phyloP scores from a whole-genome alignment of 2,113 vertebrate genomes.

The Patagioenas fasciata region DNA sequence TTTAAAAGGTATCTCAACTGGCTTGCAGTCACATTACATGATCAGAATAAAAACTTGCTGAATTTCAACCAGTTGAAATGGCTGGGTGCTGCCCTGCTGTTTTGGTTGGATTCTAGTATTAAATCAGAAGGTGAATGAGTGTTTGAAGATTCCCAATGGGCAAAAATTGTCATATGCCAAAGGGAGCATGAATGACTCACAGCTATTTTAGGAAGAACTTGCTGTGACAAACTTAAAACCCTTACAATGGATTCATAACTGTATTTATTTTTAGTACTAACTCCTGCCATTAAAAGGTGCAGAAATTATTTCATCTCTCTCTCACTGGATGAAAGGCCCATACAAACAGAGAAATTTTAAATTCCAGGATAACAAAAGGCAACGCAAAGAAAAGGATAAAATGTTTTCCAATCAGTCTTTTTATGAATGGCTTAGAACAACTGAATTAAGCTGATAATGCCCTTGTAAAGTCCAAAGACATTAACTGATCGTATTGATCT shows the following conservation, averaged over 20 bases:
- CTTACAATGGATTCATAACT: neutral
- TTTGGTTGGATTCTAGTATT: neutral
- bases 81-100: neutral
- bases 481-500: neutral
- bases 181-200: neutral
- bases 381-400: neutral
- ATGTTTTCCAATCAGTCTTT: neutral
- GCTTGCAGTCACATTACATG: neutral
- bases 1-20: neutral
- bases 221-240: neutral
- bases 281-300: neutral
- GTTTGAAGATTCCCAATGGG: neutral
- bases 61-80: neutral
- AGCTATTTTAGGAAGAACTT: constrained; percentile 16
- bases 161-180: neutral
- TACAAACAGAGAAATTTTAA: neutral
- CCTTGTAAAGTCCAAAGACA: neutral
- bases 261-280: neutral
- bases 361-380: neutral
- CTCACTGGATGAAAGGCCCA: neutral
- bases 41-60: neutral
- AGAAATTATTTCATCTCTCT: neutral
- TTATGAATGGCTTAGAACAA: neutral
- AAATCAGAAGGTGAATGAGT: neutral
- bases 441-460: neutral